Conservation (phyloP, 2,797 vertebrate genomes). For the Epinephelus malabaricus region DNA sequence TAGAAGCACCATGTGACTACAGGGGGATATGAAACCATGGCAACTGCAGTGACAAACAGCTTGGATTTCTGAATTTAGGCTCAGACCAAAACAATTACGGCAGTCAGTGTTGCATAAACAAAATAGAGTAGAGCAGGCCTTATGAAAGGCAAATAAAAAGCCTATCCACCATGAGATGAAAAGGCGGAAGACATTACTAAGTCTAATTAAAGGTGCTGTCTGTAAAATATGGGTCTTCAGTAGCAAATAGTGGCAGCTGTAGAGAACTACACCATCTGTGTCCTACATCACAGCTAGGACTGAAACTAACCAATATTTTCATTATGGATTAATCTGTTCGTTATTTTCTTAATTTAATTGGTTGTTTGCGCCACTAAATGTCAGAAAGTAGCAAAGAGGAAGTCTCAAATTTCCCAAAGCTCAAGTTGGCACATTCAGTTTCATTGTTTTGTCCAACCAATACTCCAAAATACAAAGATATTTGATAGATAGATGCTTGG, state of each 20-base stretch:
- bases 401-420: too few relatives aligned
- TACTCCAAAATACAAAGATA: too few relatives aligned
- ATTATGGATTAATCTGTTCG: too few relatives aligned
- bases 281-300: neutral
- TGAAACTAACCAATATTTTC: neutral
- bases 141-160: neutral
- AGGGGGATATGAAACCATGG: slow-evolving; percentile 43
- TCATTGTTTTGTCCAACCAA: too few relatives aligned
- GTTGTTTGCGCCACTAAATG: too few relatives aligned
- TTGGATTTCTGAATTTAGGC: slow-evolving; percentile 15
- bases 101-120: neutral
- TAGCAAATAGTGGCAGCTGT: neutral
- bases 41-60: slow-evolving; percentile 29
- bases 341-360: too few relatives aligned
- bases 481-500: too few relatives aligned
- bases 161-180: neutral
- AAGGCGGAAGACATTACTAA: neutral
- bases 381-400: too few relatives aligned
- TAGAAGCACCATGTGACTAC: slow-evolving; percentile 17
- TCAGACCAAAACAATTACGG: slow-evolving; percentile 3
- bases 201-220: neutral
- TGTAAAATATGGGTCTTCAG: neutral
- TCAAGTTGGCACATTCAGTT: too few relatives aligned
- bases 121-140: slow-evolving; percentile 4
- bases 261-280: neutral